Conservation (phyloP, 1,140 invertebrate genomes). For the Tetramorium simillimum region DNA sequence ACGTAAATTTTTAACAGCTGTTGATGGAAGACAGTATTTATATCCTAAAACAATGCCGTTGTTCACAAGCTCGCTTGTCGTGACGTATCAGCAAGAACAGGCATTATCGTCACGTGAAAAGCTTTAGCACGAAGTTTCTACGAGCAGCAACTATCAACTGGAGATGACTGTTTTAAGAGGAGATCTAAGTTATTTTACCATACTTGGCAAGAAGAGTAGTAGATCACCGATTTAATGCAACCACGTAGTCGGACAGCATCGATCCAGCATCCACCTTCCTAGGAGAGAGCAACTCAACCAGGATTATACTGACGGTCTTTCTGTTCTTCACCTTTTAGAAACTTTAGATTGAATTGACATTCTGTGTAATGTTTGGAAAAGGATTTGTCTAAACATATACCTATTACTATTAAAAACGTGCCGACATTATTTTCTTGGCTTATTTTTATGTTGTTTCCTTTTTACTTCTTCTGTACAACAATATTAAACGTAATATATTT, state of each 20-base stretch:
- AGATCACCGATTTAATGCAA: constrained; percentile 59
- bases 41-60: background rate
- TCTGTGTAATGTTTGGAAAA: background rate
- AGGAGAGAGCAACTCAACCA: background rate
- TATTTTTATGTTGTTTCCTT: background rate
- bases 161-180: constrained; percentile 30
- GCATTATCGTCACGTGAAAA: constrained; percentile 4
- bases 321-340: background rate
- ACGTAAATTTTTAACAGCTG: background rate
- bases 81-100: background rate
- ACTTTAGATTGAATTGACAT: constrained; percentile 65
- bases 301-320: background rate
- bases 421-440: background rate
- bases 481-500: background rate
- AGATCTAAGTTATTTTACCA: constrained; percentile 24
- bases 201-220: background rate
- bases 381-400: constrained; percentile 23
- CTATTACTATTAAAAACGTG: background rate
- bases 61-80: background rate
- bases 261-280: background rate
- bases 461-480: background rate
- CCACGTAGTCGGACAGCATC: constrained; percentile 32
- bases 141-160: constrained; percentile 13
- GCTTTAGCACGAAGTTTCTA: constrained; percentile 35
- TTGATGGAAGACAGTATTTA: background rate